A percentile compares a stretch with the other conserved stretches of the same genome.
Conservation (phyloP, 2,113 vertebrate genomes). For the Crotalus helleri region DNA sequence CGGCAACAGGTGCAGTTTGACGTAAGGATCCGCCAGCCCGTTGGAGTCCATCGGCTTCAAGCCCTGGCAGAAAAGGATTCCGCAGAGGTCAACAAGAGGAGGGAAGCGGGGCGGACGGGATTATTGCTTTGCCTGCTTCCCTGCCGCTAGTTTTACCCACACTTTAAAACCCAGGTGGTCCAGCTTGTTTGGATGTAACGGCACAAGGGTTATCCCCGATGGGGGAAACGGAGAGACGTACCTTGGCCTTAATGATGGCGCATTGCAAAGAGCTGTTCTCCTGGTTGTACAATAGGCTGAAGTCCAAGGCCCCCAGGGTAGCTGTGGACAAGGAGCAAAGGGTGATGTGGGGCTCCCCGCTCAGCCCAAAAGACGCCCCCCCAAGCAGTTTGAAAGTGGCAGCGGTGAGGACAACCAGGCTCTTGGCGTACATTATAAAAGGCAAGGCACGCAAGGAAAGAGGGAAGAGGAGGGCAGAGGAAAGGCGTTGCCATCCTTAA, state of each 20-base stretch:
- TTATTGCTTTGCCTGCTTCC: background rate
- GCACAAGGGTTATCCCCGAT: too few relatives aligned
- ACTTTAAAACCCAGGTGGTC: background rate
- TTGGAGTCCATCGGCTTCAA: conserved; percentile 98
- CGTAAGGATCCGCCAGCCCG: conserved; percentile 90
- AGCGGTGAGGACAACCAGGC: background rate
- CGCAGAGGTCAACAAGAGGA: rapidly evolving
- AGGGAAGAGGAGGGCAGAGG: background rate
- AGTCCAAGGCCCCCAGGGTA: conserved; percentile 90
- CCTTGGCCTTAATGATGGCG: conserved; percentile 90
- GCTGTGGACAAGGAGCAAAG: conserved; percentile 65
- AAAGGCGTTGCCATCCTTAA: background rate
- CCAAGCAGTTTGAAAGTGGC: background rate
- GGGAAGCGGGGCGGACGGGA: rapidly evolving
- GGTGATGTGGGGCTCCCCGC: background rate
- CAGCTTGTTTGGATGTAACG: too few relatives aligned
- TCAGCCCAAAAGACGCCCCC: background rate
- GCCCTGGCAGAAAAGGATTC: conserved; percentile 69
- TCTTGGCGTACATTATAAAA: background rate
- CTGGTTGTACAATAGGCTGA: conserved; percentile 89
- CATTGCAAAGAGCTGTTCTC: conserved; percentile 91
- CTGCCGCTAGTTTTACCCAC: background rate
- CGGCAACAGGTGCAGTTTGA: conserved; percentile 92
- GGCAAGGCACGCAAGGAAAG: background rate
- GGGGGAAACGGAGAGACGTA: conserved; percentile 37